Base-by-base conservation (phyloP, 2,113 vertebrate species). In the Oceanites oceanicus region DNA sequence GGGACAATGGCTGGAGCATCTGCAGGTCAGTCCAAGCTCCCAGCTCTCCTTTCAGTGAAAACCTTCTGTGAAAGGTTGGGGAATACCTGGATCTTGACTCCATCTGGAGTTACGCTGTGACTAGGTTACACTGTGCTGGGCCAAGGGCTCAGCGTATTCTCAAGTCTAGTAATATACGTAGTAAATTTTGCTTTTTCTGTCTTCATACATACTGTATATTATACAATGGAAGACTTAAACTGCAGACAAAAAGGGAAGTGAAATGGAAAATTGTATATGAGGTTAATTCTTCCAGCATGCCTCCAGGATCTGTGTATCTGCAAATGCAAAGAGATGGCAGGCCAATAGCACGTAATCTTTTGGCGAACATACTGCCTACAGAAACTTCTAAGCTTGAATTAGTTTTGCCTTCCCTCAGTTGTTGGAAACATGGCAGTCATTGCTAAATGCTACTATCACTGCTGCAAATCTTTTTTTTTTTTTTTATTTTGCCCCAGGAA, bases 381-480 rank as follows among this genome's bases (percentile, higher is more conserved):
- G 78, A 85, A 80, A 66, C 55, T 74, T n/a, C 34, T 42, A 25
- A 52, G 73, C 70, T 79, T 82, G 63, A 74, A 81, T 80, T 61
- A 68, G 63, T 72, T 81, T 93, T 90, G 36, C 52, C 27, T 92
- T 71, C 56, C 82, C 47, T 44, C 19, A 34, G 58, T 9, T 44
- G 56, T 73, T 61, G 85, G 74, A 61, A 92, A 76, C 30, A 36
- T 26, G 68, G 82, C 21, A 85, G 74, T 36, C 75, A 50, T 34
- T 58, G 76, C 58, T 96, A 79, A 95, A 73, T 47, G 59, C 71
- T 62, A 13, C 71, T 65, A 52, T 70, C 92, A 27, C 44, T 59
- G 52, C 67, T 92, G 81, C 77, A 89, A 79, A 94, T 95, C 68
- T 95, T 75, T 65, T 74, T 90, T 88, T 90, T 95, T 75, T 65